phyloP scores from a whole-genome alignment of 1,140 invertebrate genomes.

The Rhizoglyphus robini region DNA sequence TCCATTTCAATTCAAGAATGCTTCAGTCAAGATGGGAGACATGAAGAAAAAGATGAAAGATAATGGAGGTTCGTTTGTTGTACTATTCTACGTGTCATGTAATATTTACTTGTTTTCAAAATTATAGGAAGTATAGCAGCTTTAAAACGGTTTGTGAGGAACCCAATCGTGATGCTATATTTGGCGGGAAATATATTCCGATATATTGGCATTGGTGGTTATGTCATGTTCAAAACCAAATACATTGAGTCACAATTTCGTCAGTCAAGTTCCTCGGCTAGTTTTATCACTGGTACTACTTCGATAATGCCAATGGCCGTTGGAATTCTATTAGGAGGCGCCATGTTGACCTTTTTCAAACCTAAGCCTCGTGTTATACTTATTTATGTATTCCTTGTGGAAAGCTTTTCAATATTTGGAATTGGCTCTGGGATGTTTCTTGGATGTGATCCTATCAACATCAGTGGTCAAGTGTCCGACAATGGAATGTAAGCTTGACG shows the following conservation, averaged over 20 bases:
- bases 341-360: conserved; percentile 52
- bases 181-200: conserved; percentile 52
- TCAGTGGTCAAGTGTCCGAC: background rate
- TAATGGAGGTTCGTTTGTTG: conserved; percentile 11
- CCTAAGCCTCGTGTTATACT: conserved; percentile 51
- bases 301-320: conserved; percentile 37
- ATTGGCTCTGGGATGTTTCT: conserved; percentile 11
- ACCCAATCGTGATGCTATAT: conserved; percentile 52
- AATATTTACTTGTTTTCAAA: conserved; percentile 16
- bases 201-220: conserved; percentile 54
- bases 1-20: conserved; percentile 21
- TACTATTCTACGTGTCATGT: conserved; percentile 15
- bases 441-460: conserved; percentile 5
- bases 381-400: conserved; percentile 55
- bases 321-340: conserved; percentile 51
- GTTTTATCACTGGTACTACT: conserved; percentile 35
- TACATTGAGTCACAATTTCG: conserved; percentile 59
- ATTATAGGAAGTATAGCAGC: conserved; percentile 31
- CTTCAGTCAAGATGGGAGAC: background rate
- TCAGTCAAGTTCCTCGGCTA: conserved; percentile 51
- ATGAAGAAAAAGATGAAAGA: conserved; percentile 3
- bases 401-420: conserved; percentile 34
- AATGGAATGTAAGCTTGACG: background rate
- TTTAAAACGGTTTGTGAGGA: conserved; percentile 46
- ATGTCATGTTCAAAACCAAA: conserved; percentile 59